Evolutionary conservation across 2,113 vertebrate species (phyloP).

Genomic region (Myiagra hebetior): DNA sequence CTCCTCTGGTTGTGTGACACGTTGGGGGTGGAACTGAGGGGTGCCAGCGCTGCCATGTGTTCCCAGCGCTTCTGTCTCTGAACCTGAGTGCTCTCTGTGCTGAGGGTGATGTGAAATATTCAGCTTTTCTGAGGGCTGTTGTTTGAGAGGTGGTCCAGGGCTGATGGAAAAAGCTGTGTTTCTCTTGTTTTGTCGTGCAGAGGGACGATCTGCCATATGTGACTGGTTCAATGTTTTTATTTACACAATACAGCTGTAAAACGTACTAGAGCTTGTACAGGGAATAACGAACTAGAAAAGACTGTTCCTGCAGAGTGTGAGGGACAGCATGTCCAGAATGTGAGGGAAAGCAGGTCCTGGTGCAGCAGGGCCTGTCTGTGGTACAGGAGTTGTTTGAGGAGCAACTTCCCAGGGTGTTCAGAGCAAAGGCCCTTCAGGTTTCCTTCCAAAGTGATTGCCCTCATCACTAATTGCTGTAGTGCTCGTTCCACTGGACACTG

Average conservation of each 20-base stretch:
- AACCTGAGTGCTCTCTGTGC: background rate
- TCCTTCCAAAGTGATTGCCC: background rate
- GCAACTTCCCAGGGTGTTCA: background rate
- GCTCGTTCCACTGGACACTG: background rate
- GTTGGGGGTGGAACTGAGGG: background rate
- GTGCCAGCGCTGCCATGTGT: fast-evolving
- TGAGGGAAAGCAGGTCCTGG: background rate
- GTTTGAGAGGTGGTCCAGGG: background rate
- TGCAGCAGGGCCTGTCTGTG: too few relatives aligned
- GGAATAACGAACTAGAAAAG: background rate
- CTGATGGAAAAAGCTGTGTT: fast-evolving
- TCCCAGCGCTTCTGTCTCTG: background rate
- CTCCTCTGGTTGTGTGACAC: background rate
- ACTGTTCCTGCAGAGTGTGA: background rate
- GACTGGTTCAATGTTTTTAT: background rate
- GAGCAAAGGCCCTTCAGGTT: background rate
- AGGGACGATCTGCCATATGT: background rate
- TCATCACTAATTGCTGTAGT: background rate
- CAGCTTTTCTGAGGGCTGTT: background rate
- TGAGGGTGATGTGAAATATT: background rate
- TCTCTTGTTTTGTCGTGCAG: background rate
- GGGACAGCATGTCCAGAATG: background rate
- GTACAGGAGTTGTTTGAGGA: background rate
- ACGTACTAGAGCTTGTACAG: background rate
- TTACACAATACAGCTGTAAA: background rate